These are phyloP conservation scores for Portunus trituberculatus DNA, from an alignment of 1,140 invertebrate genomes.

Conservation along the genomic window DNA sequence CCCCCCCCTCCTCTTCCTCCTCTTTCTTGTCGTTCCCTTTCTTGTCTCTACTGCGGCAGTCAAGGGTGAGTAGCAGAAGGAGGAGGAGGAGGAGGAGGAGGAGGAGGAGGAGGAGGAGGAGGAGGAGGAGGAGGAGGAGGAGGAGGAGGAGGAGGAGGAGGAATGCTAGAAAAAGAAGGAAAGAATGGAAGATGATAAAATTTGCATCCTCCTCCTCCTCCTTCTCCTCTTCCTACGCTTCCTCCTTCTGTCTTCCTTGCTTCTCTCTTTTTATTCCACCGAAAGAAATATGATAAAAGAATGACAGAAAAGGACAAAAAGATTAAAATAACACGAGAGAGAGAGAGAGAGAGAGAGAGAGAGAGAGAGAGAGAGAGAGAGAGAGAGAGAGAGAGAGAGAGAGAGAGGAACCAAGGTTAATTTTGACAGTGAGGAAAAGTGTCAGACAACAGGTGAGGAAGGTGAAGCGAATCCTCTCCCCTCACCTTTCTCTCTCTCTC, in stretches of 20 bases:
- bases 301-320: too few relatives aligned
- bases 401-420: too few relatives aligned
- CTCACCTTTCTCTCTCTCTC: too few relatives aligned
- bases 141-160: not conserved
- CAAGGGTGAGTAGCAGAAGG: not conserved
- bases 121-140: not conserved
- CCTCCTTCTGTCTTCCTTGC: not conserved
- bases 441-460: too few relatives aligned
- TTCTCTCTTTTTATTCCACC: not conserved
- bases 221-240: too few relatives aligned
- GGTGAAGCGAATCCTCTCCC: too few relatives aligned
- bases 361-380: constrained; percentile 20
- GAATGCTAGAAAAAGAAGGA: not conserved
- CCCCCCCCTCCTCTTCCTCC: too few relatives aligned
- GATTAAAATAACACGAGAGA: not conserved
- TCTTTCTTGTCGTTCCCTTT: not conserved
- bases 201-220: not conserved
- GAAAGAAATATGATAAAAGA: not conserved
- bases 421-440: too few relatives aligned
- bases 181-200: constrained; percentile 27
- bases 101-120: not conserved
- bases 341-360: not conserved
- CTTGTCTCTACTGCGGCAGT: not conserved
- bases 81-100: not conserved
- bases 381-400: constrained; percentile 16